Percentiles rank a stretch among this genome's conserved stretches.
Evolutionary conservation across 2,113 vertebrate species (phyloP).

Genomic region (Dolichallabes microphthalmus): DNA sequence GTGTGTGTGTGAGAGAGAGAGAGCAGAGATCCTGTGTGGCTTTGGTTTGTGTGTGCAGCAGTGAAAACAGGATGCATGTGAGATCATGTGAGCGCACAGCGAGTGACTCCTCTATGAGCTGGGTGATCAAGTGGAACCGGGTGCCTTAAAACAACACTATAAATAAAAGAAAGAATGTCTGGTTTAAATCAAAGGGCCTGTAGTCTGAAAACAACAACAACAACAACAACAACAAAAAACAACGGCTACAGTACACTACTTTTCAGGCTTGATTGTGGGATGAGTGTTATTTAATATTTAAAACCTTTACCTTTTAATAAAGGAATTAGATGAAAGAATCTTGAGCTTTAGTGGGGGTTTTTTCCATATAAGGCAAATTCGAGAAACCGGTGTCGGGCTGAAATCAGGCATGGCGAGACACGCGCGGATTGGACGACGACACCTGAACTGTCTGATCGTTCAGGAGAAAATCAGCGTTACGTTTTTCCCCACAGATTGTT

Average conservation of each 20-base stretch:
- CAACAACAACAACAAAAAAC: no score
- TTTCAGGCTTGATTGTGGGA: background rate
- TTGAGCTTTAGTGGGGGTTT: background rate
- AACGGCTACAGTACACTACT: no score
- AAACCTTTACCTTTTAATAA: background rate
- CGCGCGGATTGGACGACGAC: background rate
- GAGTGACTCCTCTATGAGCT: slow-evolving; percentile 33
- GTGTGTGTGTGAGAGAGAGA: no score
- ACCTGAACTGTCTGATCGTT: background rate
- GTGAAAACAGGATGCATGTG: slow-evolving; percentile 54
- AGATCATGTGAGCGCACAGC: background rate
- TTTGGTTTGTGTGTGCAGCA: slow-evolving; percentile 40
- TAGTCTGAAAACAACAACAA: background rate
- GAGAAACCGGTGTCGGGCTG: background rate
- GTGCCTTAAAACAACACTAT: slow-evolving; percentile 17
- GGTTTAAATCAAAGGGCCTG: background rate
- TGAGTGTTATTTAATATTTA: background rate
- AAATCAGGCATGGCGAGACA: background rate
- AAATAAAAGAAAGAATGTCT: background rate
- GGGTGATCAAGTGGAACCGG: slow-evolving; percentile 26
- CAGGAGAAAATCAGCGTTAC: background rate
- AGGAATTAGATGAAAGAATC: background rate
- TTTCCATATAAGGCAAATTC: background rate
- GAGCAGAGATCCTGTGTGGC: slow-evolving; percentile 33
- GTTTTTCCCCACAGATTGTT: background rate